phyloP scores from a whole-genome alignment of 1,140 invertebrate species.

The Sarcophaga bullata region DNA sequence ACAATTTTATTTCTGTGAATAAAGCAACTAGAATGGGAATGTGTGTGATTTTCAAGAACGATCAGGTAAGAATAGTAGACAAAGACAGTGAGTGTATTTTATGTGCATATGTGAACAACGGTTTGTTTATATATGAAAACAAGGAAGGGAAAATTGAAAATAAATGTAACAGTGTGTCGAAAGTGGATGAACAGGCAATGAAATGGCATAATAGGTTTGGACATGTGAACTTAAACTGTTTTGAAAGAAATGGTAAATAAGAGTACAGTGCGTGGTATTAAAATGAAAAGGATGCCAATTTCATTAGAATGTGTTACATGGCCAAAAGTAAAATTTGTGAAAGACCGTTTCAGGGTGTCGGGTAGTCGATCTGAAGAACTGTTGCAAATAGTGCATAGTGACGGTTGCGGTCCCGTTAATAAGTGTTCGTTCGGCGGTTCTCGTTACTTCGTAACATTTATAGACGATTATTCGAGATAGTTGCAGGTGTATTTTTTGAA shows the following conservation, averaged over 20 bases:
- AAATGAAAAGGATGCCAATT: constrained; percentile 13
- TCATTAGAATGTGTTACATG: constrained; percentile 29
- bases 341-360: constrained; percentile 21
- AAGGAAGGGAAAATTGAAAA: constrained; percentile 10
- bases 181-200: not conserved
- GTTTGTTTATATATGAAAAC: constrained; percentile 3
- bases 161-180: not conserved
- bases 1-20: constrained; percentile 9
- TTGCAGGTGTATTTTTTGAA: constrained; percentile 57
- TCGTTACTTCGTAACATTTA: constrained; percentile 57
- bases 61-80: not conserved
- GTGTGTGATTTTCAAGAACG: constrained; percentile 3
- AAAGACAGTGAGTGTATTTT: not conserved
- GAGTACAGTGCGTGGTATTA: constrained; percentile 26
- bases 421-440: constrained; percentile 48
- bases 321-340: constrained; percentile 33
- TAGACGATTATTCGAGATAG: constrained; percentile 55
- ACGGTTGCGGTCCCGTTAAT: constrained; percentile 64
- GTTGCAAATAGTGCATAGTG: constrained; percentile 63
- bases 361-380: constrained; percentile 22
- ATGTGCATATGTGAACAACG: not conserved
- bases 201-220: constrained; percentile 38
- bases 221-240: constrained; percentile 1
- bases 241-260: constrained; percentile 18
- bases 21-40: not conserved